Conservation (phyloP, 1,140 invertebrate genomes). For the Dolichoris vasculosae region DNA sequence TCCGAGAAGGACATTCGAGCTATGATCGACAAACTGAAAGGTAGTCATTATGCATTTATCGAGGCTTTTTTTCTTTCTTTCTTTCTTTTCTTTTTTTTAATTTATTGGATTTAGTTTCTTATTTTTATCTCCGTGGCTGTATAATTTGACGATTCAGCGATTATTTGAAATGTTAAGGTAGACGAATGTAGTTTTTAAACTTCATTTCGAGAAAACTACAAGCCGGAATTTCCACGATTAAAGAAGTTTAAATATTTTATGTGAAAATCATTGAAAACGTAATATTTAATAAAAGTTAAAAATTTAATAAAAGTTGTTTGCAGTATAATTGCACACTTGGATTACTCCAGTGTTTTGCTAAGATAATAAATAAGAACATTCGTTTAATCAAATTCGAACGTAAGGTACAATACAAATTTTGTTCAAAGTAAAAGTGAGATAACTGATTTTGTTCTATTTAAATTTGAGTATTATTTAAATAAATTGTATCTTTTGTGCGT, state of each 20-base stretch:
- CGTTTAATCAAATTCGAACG: no score
- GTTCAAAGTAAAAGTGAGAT: no score
- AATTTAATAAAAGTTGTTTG: no score
- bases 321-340: no score
- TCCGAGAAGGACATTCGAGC: constrained; percentile 70
- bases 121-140: constrained; percentile 29
- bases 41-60: constrained; percentile 57
- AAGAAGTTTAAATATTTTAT: not conserved
- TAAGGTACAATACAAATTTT: no score
- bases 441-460: not conserved
- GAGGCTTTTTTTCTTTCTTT: constrained; percentile 31
- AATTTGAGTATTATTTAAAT: not conserved
- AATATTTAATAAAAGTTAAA: no score
- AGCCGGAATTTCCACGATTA: not conserved
- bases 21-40: constrained; percentile 72
- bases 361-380: no score
- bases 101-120: constrained; percentile 14
- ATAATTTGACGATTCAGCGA: constrained; percentile 33
- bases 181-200: not conserved
- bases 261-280: no score
- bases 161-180: not conserved
- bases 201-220: not conserved
- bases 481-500: not conserved
- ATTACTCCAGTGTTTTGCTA: no score
- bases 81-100: no score